Conservation (phyloP, 2,113 vertebrate species). For the Mobula hypostoma region DNA sequence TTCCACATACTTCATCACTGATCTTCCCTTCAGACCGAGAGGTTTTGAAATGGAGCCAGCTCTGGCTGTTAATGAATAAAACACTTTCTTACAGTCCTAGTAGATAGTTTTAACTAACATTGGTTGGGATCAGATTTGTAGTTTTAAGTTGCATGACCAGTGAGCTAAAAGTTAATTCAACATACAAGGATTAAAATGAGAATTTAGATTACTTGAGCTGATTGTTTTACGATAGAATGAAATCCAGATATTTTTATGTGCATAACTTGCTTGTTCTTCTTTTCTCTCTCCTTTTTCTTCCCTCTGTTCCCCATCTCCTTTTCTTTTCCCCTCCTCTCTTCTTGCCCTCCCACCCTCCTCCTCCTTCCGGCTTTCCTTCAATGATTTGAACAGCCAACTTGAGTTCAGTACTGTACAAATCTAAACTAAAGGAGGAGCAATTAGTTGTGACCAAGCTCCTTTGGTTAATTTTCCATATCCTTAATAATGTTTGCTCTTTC, state of each 20-base stretch:
- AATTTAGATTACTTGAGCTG: background rate
- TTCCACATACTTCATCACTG: background rate
- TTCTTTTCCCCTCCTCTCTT: too few relatives aligned
- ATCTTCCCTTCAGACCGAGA: background rate
- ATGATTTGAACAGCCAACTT: background rate
- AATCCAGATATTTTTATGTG: background rate
- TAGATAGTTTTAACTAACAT: background rate
- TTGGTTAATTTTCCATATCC: background rate
- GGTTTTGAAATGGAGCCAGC: background rate
- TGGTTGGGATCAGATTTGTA: background rate
- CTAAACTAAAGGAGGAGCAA: background rate
- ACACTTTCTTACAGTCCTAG: background rate
- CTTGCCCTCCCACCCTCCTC: too few relatives aligned
- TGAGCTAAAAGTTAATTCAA: background rate
- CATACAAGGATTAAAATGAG: background rate
- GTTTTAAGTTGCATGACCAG: background rate
- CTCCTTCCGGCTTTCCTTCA: background rate
- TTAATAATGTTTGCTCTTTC: background rate
- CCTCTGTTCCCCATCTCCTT: background rate
- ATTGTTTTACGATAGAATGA: background rate
- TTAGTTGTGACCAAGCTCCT: background rate
- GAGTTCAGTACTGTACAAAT: background rate
- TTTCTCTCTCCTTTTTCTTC: background rate
- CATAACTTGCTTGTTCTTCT: background rate
- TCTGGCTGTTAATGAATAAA: background rate